Percentiles rank a stretch among this genome's conserved stretches.
Evolutionary conservation across 2,797 vertebrate species (phyloP).

Genomic region (Microctenopoma lineatum): DNA sequence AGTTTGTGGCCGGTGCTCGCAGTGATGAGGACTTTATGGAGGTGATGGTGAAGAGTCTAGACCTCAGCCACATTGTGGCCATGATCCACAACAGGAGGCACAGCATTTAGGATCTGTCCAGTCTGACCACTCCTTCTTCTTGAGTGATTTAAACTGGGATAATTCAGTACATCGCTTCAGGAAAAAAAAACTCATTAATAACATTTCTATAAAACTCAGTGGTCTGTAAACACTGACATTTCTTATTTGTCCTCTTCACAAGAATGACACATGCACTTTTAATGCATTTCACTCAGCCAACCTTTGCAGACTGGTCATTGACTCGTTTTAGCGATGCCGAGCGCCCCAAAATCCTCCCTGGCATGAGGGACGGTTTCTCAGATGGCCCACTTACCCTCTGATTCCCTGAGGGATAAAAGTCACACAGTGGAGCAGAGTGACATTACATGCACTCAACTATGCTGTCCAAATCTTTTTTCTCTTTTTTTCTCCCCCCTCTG

Average conservation of each 20-base stretch:
- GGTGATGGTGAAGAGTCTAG: conserved; percentile 93
- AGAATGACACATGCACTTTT: conserved; percentile 52
- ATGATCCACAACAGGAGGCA: conserved; percentile 90
- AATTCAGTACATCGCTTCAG: conserved; percentile 30
- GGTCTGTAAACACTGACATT: conserved; percentile 13
- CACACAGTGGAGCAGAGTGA: conserved; percentile 35
- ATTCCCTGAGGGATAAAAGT: conserved; percentile 35
- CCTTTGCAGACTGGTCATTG: conserved; percentile 36
- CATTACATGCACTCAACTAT: conserved; percentile 34
- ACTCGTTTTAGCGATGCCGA: conserved; percentile 46
- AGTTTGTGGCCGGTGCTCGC: conserved; percentile 90
- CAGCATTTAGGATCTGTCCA: conserved; percentile 78
- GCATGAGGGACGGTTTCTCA: conserved; percentile 55
- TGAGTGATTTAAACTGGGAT: conserved; percentile 34
- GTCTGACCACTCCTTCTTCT: conserved; percentile 56
- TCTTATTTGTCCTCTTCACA: conserved; percentile 14
- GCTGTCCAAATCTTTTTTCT: conserved; percentile 31
- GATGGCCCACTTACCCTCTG: conserved; percentile 43
- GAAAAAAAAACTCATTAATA: conserved; percentile 13
- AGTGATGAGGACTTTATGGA: conserved; percentile 91
- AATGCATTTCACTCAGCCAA: conserved; percentile 45
- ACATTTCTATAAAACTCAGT: conserved; percentile 40
- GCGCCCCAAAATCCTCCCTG: conserved; percentile 45
- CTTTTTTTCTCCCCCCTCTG: conserved; percentile 17
- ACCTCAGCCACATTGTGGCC: conserved; percentile 89